Evolutionary conservation across 1,140 invertebrate genomes (phyloP), one percentile per base, ranked within the genome.

Genomic region (Rhagoletis pomonella): DNA sequence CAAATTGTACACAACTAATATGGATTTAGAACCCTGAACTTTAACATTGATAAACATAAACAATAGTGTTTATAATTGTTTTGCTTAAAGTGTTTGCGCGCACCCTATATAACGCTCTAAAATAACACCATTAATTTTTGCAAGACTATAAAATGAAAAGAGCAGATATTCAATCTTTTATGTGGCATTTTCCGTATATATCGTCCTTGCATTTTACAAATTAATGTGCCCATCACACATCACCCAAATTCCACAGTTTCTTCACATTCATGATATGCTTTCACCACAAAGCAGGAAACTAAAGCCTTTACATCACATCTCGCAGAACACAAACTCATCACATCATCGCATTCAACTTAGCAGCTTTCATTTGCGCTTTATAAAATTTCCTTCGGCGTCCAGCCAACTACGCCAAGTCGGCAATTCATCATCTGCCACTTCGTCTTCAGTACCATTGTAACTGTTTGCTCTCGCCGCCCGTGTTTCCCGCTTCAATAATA

Each of bases 361-460:
- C 44, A 9, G 47, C 47, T 64, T 86, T 86, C 60, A 65, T 86
- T 86, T 67, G 85, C 91, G 90, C 88, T 92, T 92, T 58, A 92
- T 92, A 88, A 92, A 92, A 86, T 92, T 92, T 87, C 91, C 91
- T 88, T 92, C 91, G 86, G 91, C 90, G 88, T 92, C 91, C 88
- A 92, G 89, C 91, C 91, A 92, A 86, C 39, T 62, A 47, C 67
- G 65, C 85, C 85, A 69, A 47, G 55, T n/a, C 6, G 86, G 62
- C 55, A 55, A 55, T 47, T 62, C n/a, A 17, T 55, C 60, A 7
- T 59, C 39, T 50, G 19, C 17, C 12, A 2, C 86, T 19, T 5
- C 19, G 73, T 50, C 86, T 14, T 4, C 81, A 89, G 73, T 88
- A 85, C 77, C 89, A 81, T 42, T 55, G 44, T 55, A 50, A 58